Percentiles rank a stretch among this genome's conserved stretches.
phyloP scores from a whole-genome alignment of 2,888 invertebrate genomes.

The Amiota minor region DNA sequence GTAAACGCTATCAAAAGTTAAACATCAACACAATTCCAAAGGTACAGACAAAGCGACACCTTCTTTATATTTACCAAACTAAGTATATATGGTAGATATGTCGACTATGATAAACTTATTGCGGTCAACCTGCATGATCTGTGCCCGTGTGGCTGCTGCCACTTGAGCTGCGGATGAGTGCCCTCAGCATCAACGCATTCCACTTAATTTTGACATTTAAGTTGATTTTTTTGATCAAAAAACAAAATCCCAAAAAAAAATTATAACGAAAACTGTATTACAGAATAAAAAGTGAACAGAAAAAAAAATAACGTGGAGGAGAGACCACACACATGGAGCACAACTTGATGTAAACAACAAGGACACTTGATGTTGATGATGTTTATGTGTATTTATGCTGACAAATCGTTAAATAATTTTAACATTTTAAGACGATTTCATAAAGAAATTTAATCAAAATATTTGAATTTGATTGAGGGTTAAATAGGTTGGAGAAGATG shows the following conservation, averaged over 20 bases:
- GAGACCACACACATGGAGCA: conserved; percentile 30
- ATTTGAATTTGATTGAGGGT: too few species aligned
- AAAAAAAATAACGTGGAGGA: background rate
- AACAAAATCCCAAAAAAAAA: background rate
- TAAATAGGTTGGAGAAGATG: too few species aligned
- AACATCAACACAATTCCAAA: background rate
- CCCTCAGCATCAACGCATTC: conserved; percentile 19
- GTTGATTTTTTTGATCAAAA: conserved; percentile 13
- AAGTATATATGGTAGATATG: too few species aligned
- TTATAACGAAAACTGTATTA: conserved; percentile 15
- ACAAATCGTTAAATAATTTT: conserved; percentile 51
- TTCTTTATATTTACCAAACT: too few species aligned
- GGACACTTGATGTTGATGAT: conserved; percentile 48
- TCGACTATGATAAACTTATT: too few species aligned
- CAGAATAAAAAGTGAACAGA: background rate
- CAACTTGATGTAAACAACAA: conserved; percentile 45
- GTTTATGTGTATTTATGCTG: conserved; percentile 49
- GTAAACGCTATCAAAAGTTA: background rate
- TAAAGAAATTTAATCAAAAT: background rate
- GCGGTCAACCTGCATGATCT: background rate
- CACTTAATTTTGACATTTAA: conserved; percentile 40
- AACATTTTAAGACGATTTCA: background rate
- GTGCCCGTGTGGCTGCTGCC: background rate
- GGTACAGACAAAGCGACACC: background rate
- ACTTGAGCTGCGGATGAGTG: conserved; percentile 1